Evolutionary conservation across 2,113 vertebrate genomes (phyloP).

Genomic region (Epinephelus cyanopodus): DNA sequence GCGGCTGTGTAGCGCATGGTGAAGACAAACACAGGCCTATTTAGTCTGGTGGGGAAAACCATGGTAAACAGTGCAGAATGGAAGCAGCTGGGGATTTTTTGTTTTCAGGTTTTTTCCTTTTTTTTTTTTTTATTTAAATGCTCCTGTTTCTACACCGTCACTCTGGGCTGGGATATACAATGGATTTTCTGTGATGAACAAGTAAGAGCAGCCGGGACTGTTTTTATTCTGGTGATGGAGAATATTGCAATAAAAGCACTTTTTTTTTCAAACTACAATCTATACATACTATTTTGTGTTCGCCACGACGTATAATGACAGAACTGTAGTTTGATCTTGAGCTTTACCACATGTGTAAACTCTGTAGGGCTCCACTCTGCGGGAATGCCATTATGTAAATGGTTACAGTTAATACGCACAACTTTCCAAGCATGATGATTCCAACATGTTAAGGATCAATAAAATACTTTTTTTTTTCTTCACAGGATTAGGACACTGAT

Average conservation of each 20-base stretch:
- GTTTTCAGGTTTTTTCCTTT: constrained; percentile 51
- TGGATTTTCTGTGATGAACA: constrained; percentile 48
- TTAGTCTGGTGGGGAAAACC: constrained; percentile 77
- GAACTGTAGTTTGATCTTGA: constrained; percentile 46
- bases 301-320: constrained; percentile 37
- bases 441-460: constrained; percentile 31
- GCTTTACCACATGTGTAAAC: constrained; percentile 50
- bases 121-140: constrained; percentile 42
- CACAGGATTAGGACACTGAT: background rate
- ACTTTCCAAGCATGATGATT: constrained; percentile 12
- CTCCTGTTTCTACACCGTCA: constrained; percentile 55
- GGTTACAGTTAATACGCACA: constrained; percentile 29
- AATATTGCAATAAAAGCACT: constrained; percentile 39
- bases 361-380: constrained; percentile 24
- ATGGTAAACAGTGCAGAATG: constrained; percentile 76
- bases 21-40: constrained; percentile 80
- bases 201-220: constrained; percentile 11
- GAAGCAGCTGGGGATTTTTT: constrained; percentile 73
- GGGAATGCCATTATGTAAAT: constrained; percentile 24
- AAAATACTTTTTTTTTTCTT: background rate
- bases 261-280: background rate
- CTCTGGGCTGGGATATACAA: constrained; percentile 36
- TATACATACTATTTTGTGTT: constrained; percentile 41
- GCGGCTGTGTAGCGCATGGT: constrained; percentile 71
- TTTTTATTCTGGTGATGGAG: constrained; percentile 40